Evolutionary conservation across 64 coral and sea anemone genomes (phyloP), one percentile per base, ranked within the genome.

Genomic region (Astreopora myriophthalma): DNA sequence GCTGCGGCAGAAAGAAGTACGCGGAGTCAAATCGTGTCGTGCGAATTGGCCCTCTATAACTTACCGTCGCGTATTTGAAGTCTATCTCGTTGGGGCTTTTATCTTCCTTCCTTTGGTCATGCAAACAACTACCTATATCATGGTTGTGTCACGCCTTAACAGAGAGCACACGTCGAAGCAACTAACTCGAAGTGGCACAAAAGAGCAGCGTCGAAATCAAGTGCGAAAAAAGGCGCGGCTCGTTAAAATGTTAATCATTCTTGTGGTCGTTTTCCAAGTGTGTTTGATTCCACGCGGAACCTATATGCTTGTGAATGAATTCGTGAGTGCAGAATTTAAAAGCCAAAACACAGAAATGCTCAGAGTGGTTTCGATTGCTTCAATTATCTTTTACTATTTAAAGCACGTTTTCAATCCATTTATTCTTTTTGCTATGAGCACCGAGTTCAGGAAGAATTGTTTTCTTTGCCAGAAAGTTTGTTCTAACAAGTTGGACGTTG

Each of bases 331-430:
- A 38, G 30, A 58, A 2, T 40, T 65, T n/a, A 64, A 36, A 65
- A 64, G 68, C 16, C 30, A 76, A 9, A 16, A 57, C 68, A 57
- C 71, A 20, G 51, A 63, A 1, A 73, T 89, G 26, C n/a, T 96
- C 0, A 19, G 13, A 20, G n/a, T 63, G 2, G 20, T 19, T 39
- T 69, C 89, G 23, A 24, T 94, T 11, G 26, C 79, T 6, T 37
- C 87, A 11, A 49, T 96, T 12, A 52, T 96, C 68, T 20, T 94
- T 1, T 94, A 90, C 64, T 96, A 96, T 79, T 35, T 96, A n/a
- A 96, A 96, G 22, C 95, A 96, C 23, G 80, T 96, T 12, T 89
- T 96, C 24, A 96, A 94, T 46, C 95, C 95, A n/a, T 73, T 94
- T 64, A 85, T 96, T 30, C 80, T 96, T 0, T 96, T 96, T 86